phyloP scores from a whole-genome alignment of 1,140 invertebrate genomes.

The Kradibia gibbosae region DNA sequence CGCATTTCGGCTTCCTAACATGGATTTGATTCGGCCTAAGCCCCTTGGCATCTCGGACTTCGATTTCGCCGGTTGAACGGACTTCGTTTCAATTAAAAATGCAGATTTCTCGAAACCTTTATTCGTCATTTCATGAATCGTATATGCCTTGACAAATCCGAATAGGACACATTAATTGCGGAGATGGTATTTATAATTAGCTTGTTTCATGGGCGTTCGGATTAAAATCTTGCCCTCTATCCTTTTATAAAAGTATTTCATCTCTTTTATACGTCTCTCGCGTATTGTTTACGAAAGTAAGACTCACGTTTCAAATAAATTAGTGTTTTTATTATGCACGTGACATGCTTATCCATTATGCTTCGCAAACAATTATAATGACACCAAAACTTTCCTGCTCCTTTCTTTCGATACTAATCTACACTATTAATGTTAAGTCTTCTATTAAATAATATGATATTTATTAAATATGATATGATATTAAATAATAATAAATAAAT shows the following conservation, averaged over 20 bases:
- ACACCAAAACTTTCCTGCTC: too few relatives aligned
- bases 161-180: too few relatives aligned
- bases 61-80: background rate
- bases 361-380: too few relatives aligned
- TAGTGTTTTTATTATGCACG: background rate
- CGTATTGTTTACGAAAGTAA: background rate
- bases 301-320: background rate
- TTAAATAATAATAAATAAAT: too few relatives aligned
- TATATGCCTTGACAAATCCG: background rate
- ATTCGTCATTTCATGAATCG: background rate
- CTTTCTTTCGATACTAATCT: too few relatives aligned
- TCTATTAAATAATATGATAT: too few relatives aligned
- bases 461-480: too few relatives aligned
- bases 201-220: too few relatives aligned
- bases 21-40: background rate
- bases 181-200: too few relatives aligned
- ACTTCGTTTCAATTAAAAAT: background rate
- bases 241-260: background rate
- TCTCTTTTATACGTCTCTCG: background rate
- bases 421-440: too few relatives aligned
- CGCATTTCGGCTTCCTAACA: background rate
- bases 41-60: background rate
- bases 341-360: too few relatives aligned
- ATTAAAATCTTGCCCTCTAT: too few relatives aligned
- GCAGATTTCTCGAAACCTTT: background rate